Base-by-base conservation (phyloP, 2,797 vertebrate genomes). In the Tolypeutes matacus region DNA sequence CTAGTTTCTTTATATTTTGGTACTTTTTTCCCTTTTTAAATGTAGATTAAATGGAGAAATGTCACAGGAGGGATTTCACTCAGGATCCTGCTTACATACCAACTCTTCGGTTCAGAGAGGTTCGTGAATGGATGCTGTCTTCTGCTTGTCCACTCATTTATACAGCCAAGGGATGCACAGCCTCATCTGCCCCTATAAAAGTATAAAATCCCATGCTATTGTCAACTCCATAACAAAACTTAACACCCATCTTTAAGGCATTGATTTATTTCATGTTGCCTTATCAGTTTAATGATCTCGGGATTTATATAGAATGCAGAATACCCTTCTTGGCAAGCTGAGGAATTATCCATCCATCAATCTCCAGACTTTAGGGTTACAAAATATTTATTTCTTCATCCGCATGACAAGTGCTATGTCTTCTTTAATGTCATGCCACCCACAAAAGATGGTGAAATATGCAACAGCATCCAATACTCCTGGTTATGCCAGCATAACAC, bases 381-480 rank as follows among this genome's bases (percentile, higher is more conserved):
- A 95, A 97, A 97, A 98, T 97, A 97, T 97, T 98, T 97, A 97
- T 97, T 98, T 98, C 10, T 89, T 97, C 97, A 93, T 97, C 95
- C 93, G 77, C 90, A 89, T 95, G 87, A 76, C 97, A 97, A 98
- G 89, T 96, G 93, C 97, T 97, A 91, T 97, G 96, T 96, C 85
- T 97, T 97, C 96, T 97, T 98, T 97, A 98, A 96, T 97, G 95
- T 96, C 93, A 97, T 89, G 91, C 94, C 95, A 96, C 90, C 95
- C 95, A 97, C 94, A 96, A 92, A 95, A 83, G 77, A 92, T 87
- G 97, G 96, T 96, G 95, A 97, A 97, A 92, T 97, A 97, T 92
- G 93, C 90, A 95, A 88, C 13, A 93, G 64, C 88, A 97, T 93
- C 95, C 94, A 96, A 93, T 60, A 92, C 72, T 93, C 92, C 84